Percentiles rank a stretch among this genome's conserved stretches.
phyloP scores from a whole-genome alignment of 2,888 invertebrate genomes.

The Nymphalis c-album region DNA sequence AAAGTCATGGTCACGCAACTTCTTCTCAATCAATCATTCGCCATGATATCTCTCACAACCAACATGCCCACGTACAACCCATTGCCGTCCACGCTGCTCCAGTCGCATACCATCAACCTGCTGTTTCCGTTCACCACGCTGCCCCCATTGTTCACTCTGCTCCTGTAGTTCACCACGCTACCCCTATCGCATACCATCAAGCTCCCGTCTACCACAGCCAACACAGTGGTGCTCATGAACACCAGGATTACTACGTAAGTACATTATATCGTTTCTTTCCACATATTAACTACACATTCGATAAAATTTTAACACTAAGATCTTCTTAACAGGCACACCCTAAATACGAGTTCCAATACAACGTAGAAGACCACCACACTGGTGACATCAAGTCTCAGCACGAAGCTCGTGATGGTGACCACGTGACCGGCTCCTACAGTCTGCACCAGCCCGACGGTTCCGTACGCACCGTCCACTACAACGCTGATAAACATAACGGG shows the following conservation, averaged over 20 bases:
- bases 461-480: slow-evolving; percentile 82
- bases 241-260: slow-evolving; percentile 58
- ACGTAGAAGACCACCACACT: slow-evolving; percentile 78
- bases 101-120: slow-evolving; percentile 7
- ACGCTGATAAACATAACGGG: slow-evolving; percentile 81
- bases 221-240: slow-evolving; percentile 41
- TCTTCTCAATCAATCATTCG: slow-evolving; percentile 43
- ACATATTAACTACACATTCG: no score
- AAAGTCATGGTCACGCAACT: slow-evolving; percentile 39
- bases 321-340: slow-evolving; percentile 71
- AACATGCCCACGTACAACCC: slow-evolving; percentile 27
- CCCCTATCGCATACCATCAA: slow-evolving; percentile 38
- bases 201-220: slow-evolving; percentile 40
- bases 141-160: slow-evolving; percentile 23
- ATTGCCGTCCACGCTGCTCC: slow-evolving; percentile 25
- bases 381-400: slow-evolving; percentile 82
- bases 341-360: slow-evolving; percentile 78
- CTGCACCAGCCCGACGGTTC: slow-evolving; percentile 83
- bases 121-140: slow-evolving; percentile 4
- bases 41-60: slow-evolving; percentile 36
- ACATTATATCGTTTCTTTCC: slow-evolving; percentile 11
- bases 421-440: slow-evolving; percentile 84
- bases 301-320: neutral
- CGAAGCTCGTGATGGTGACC: slow-evolving; percentile 83
- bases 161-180: slow-evolving; percentile 38